These are phyloP conservation scores for Leptodactylus fuscus DNA, from an alignment of 2,113 vertebrate species.

Conservation along the genomic window DNA sequence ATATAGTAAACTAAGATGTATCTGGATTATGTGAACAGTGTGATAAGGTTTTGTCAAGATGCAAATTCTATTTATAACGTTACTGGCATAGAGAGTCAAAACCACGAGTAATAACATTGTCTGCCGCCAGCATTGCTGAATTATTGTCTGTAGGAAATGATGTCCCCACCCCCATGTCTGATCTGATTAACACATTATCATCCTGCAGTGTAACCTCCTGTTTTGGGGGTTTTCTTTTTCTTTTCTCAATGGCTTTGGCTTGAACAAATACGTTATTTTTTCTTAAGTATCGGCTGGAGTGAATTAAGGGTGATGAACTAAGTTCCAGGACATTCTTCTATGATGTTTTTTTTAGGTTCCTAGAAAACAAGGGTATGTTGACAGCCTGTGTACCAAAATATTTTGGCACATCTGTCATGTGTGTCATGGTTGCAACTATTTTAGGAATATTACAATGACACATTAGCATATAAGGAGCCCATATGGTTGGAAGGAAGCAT, in stretches of 20 bases:
- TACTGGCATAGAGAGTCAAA: constrained; percentile 17
- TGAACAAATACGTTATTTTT: constrained; percentile 10
- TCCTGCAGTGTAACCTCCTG: neutral
- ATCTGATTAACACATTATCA: neutral
- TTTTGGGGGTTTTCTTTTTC: neutral
- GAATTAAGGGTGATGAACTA: neutral
- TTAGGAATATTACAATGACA: neutral
- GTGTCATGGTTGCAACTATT: neutral
- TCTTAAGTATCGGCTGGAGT: neutral
- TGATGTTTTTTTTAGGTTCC: neutral
- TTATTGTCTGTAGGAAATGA: constrained; percentile 45
- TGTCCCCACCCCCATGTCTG: neutral
- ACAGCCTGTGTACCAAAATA: neutral
- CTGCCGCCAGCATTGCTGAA: constrained; percentile 14
- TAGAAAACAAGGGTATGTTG: neutral
- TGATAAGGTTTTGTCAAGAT: constrained; percentile 11
- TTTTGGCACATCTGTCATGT: neutral
- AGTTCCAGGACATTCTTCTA: neutral
- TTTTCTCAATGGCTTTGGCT: neutral
- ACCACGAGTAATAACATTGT: constrained; percentile 31
- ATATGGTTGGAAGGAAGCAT: too few relatives aligned
- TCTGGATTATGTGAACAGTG: neutral
- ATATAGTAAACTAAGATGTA: neutral
- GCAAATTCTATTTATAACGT: constrained; percentile 12
- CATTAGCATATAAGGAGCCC: neutral